These are phyloP conservation scores for Zeus faber DNA, from an alignment of 2,113 vertebrate genomes.

Conservation along the genomic window DNA sequence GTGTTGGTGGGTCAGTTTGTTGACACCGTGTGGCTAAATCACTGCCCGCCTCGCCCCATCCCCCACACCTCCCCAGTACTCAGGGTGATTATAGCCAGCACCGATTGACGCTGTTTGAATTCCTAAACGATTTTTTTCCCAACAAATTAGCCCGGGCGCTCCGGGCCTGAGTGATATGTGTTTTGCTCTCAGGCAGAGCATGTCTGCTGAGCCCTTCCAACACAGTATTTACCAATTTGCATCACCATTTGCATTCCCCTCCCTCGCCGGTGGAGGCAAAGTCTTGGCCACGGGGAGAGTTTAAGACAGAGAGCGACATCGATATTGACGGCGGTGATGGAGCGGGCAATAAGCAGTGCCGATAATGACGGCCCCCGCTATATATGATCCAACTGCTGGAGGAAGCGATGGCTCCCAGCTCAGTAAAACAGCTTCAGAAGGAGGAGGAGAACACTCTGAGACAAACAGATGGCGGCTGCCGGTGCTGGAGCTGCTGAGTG, in stretches of 20 bases:
- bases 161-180: too few relatives aligned
- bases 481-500: constrained; percentile 46
- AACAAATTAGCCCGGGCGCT: constrained; percentile 38
- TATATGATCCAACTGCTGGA: too few relatives aligned
- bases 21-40: too few relatives aligned
- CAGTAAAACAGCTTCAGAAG: too few relatives aligned
- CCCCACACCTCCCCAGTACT: constrained; percentile 20
- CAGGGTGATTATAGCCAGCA: constrained; percentile 37
- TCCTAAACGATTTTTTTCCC: constrained; percentile 33
- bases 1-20: constrained; percentile 49
- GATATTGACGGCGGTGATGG: constrained; percentile 41
- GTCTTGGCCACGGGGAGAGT: constrained; percentile 33
- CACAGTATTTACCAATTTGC: constrained; percentile 55
- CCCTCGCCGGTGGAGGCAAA: too few relatives aligned
- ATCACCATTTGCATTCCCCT: constrained; percentile 50
- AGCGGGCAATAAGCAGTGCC: constrained; percentile 42
- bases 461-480: constrained; percentile 55
- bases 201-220: too few relatives aligned
- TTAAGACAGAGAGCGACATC: constrained; percentile 45
- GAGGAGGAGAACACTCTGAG: constrained; percentile 31
- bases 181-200: too few relatives aligned
- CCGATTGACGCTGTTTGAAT: constrained; percentile 13
- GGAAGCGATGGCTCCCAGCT: too few relatives aligned
- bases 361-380: too few relatives aligned
- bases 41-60: constrained; percentile 24